A percentile compares a stretch with the other conserved stretches of the same genome.
These are phyloP conservation scores for Rhinolophus sinicus DNA, from an alignment of 2,113 vertebrate genomes.

Conservation along the genomic window DNA sequence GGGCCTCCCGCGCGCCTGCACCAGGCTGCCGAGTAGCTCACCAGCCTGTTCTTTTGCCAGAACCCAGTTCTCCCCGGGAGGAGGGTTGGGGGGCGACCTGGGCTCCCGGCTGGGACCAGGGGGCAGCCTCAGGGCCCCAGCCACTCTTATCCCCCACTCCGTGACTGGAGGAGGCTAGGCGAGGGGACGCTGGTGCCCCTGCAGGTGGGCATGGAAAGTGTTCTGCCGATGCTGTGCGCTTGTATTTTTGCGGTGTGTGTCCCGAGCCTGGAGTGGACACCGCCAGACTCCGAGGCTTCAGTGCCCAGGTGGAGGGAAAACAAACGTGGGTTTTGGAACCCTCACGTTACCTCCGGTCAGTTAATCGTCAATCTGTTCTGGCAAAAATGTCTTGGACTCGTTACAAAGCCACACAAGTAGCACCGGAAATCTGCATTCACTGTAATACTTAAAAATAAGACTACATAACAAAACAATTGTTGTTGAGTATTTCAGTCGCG, in stretches of 20 bases:
- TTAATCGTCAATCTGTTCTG: neutral
- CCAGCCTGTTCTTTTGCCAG: neutral
- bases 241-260: neutral
- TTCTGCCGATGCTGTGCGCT: neutral
- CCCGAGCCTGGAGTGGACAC: neutral
- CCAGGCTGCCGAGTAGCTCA: neutral
- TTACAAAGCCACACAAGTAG: neutral
- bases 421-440: neutral
- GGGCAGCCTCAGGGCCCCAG: neutral
- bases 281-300: neutral
- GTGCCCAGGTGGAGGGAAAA: neutral
- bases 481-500: neutral
- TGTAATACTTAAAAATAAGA: neutral
- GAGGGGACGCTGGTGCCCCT: slow-evolving; percentile 45
- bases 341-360: neutral
- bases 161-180: neutral
- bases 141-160: neutral
- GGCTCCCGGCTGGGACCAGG: neutral
- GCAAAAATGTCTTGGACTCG: neutral
- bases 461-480: neutral
- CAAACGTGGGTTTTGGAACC: neutral
- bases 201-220: slow-evolving; percentile 48
- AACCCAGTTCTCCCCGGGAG: rapidly evolving
- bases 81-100: neutral
- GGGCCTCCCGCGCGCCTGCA: neutral